Evolutionary conservation across 2,113 vertebrate species (phyloP).

Genomic region (Tychaedon coryphoeus): DNA sequence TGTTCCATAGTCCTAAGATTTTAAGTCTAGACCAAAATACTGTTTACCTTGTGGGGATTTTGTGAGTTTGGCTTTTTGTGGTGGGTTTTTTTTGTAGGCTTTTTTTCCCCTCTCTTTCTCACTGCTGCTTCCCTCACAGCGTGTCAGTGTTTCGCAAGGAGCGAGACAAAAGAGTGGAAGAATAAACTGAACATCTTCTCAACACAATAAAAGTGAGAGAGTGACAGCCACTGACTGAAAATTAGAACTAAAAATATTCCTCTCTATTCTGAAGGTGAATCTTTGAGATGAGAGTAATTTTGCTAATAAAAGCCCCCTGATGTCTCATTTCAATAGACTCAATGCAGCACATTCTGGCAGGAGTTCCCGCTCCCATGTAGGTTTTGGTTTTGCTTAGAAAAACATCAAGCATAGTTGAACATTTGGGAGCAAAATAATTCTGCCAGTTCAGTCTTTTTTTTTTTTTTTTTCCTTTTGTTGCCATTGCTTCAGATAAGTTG

Average conservation of each 20-base stretch:
- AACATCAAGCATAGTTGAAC: not conserved
- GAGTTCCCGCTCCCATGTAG: not conserved
- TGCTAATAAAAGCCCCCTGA: not conserved
- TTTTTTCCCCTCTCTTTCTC: not conserved
- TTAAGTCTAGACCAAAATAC: not conserved
- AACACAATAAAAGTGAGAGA: not conserved
- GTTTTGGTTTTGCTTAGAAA: not conserved
- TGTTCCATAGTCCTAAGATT: not conserved
- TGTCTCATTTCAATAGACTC: not conserved
- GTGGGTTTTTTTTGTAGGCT: not conserved
- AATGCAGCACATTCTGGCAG: not conserved
- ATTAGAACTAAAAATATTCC: not conserved
- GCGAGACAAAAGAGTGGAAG: not conserved
- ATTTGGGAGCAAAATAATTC: not conserved
- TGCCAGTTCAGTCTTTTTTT: not conserved
- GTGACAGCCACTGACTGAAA: not conserved
- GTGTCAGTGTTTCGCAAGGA: not conserved
- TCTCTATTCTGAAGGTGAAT: not conserved
- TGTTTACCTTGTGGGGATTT: rapidly evolving
- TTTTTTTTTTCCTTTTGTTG: not conserved
- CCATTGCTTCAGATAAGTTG: not conserved
- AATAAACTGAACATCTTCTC: not conserved
- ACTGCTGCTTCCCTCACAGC: not conserved
- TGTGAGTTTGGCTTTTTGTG: not conserved
- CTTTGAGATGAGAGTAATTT: not conserved